phyloP scores from a whole-genome alignment of 1,140 invertebrate species.

The Magallana ariakensis region DNA sequence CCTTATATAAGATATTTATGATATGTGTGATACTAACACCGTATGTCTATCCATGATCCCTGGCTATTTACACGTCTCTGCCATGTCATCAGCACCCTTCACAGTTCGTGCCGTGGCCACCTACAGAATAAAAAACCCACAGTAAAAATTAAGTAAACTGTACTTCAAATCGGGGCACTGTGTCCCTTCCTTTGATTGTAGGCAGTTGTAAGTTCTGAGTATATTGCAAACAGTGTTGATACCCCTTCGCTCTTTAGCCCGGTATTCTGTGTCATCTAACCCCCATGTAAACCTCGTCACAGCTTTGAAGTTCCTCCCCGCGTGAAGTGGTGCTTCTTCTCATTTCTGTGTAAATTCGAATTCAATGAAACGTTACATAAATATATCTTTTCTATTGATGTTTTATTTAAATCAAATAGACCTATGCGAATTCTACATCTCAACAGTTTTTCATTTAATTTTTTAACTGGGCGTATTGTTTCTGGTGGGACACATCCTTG shows the following conservation, averaged over 20 bases:
- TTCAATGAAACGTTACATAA: neutral
- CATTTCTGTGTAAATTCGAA: neutral
- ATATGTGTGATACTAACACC: no score
- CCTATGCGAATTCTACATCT: neutral
- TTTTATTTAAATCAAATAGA: neutral
- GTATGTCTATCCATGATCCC: neutral
- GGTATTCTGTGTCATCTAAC: neutral
- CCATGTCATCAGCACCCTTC: neutral
- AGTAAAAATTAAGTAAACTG: neutral
- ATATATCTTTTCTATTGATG: neutral
- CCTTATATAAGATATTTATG: no score
- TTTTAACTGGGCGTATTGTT: no score
- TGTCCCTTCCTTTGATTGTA: neutral
- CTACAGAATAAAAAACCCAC: neutral
- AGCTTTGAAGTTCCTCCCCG: neutral
- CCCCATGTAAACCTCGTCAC: neutral
- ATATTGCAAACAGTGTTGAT: neutral
- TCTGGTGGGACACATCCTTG: no score
- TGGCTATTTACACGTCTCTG: neutral
- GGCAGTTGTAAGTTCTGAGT: neutral
- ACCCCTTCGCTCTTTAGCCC: neutral
- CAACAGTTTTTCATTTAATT: neutral
- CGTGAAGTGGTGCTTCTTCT: neutral
- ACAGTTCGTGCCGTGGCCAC: slow-evolving; percentile 15
- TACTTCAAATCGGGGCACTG: neutral